Conservation (phyloP, 2,888 invertebrate species). For the Molorchus minor region DNA sequence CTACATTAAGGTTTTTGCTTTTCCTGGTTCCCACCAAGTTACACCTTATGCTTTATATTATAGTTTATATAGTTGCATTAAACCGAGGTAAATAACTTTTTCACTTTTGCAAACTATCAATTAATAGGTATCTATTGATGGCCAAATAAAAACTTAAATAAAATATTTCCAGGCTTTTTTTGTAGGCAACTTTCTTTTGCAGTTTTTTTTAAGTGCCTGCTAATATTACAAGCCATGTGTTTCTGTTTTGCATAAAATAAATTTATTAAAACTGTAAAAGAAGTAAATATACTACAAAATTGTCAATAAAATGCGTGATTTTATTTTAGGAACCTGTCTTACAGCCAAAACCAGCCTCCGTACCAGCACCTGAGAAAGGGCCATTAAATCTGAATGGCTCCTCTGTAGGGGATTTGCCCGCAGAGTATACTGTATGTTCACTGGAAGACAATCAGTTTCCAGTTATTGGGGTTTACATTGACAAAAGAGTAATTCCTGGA, state of each 20-base stretch:
- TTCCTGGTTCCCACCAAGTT: too few species aligned
- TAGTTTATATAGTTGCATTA: too few species aligned
- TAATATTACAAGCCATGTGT: too few species aligned
- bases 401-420: conserved; percentile 72
- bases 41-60: too few species aligned
- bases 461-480: conserved; percentile 77
- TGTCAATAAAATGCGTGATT: not conserved
- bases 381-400: conserved; percentile 66
- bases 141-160: too few species aligned
- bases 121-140: too few species aligned
- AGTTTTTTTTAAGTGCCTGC: too few species aligned
- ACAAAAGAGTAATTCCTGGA: conserved; percentile 76
- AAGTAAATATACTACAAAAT: not conserved
- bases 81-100: too few species aligned
- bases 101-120: too few species aligned
- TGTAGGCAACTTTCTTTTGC: too few species aligned
- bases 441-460: conserved; percentile 73
- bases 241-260: not conserved
- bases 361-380: conserved; percentile 25
- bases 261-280: not conserved
- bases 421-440: conserved; percentile 70
- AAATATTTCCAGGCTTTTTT: too few species aligned
- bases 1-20: not conserved
- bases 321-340: conserved; percentile 36
- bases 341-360: conserved; percentile 13